Evolutionary conservation across 2,113 vertebrate genomes (phyloP).

Genomic region (Butorides virescens): DNA sequence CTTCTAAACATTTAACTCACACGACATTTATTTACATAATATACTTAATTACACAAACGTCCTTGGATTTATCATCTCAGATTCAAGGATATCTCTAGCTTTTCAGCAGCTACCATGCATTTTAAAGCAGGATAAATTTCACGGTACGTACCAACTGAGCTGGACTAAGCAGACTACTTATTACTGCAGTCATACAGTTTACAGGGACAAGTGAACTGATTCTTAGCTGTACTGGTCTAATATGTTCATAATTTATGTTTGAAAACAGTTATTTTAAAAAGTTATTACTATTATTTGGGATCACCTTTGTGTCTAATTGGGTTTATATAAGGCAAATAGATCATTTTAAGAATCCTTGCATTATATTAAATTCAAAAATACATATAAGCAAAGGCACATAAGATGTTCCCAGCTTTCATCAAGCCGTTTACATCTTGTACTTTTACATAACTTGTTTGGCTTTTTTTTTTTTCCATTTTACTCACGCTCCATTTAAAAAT

Average conservation of each 20-base stretch:
- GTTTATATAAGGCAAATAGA: neutral
- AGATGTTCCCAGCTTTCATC: neutral
- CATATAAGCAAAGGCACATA: neutral
- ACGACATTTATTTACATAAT: conserved; percentile 19
- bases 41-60: neutral
- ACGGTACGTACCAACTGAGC: neutral
- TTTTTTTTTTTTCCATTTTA: neutral
- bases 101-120: neutral
- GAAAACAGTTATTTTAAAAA: neutral
- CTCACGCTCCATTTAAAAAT: neutral
- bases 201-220: neutral
- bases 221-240: neutral
- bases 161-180: neutral
- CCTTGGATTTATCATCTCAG: neutral
- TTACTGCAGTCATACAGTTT: accelerated
- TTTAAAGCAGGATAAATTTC: neutral
- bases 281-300: neutral
- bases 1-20: conserved; percentile 15
- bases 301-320: neutral
- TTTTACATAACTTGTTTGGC: neutral
- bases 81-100: neutral
- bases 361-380: neutral
- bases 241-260: neutral
- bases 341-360: neutral
- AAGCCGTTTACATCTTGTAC: neutral